Base-by-base conservation (phyloP, 2,888 invertebrate species). In the Oligia latruncula region DNA sequence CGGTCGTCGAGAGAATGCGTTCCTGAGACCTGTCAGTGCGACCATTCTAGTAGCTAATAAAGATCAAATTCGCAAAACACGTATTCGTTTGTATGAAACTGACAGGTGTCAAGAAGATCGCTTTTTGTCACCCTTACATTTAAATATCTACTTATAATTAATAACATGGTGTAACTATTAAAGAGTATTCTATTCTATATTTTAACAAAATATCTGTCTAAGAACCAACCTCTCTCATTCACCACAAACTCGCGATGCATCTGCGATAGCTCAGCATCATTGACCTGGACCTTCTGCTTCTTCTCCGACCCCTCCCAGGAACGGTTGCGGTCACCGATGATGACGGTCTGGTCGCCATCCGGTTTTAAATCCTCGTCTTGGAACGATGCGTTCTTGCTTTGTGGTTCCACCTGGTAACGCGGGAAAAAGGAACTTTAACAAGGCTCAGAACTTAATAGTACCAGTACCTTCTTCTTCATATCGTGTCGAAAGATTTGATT, bases 181-280 rank as follows among this genome's bases (percentile, higher is more conserved):
- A 23, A 58, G 23, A 23, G 23, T 23, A 58, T 23, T 58, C 23
- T 46, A 46, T 46, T 13, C 46, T 46, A 46, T 9, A 43, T 43
- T 43, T 43, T 43, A 43, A 9, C 43, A 6, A 23, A 23, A 20
- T n/a, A 0, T n/a, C 15, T 62, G 11, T 20, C 8, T 0, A 29
- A 15, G 0, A 75, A 77, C 89, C 60, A 49, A 96, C 96, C 95
- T 91, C 95, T 88, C 52, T 95, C 96, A 52, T 92, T 94, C 0
- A 96, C 87, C 15, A 95, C 91, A 2, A 96, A 93, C 83, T 96
- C 96, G 29, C 94, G 87, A 29, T 94, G 94, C 92, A 93, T 88
- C 70, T 92, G 93, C n/a, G 93, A 91, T 5, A 95, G 83, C 23
- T 95, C 95, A 0, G 84, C 87, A 29, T 95, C 94, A 71, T 91